Base-by-base conservation (phyloP, 53 echinoderm and acorn worm genomes). In the Henricia sp. region DNA sequence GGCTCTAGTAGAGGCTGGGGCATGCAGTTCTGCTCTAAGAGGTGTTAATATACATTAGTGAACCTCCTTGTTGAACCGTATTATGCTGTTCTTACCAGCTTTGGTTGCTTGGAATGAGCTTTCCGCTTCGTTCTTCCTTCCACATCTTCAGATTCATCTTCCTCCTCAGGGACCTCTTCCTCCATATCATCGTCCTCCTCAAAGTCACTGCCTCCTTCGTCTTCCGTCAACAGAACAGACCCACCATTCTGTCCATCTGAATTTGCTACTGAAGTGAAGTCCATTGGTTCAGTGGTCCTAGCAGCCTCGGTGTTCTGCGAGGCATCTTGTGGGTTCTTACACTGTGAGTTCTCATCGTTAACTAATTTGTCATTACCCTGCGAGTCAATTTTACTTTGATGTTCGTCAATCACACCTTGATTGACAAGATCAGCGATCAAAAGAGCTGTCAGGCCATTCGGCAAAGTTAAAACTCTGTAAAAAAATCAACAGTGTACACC, bases 381-480 rank as follows among this genome's bases (percentile, higher is more conserved):
- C 11, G 26, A 25, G 10, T 70, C 46, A 1, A 59, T 51, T 10
- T 64, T 62, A 25, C 35, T 71, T 19, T 72, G 58, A 6, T 37
- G 37, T 35, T 84, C 85, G 32, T 72, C 69, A 16, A 33, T 48
- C 58, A 57, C 41, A 16, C 70, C 56, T 2, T 19, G 64, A 20
- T 73, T 88, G 17, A 84, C 72, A 24, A 91, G 53, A 52, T 93
- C 96, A 4, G 92, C 85, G 16, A 95, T 90, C 34, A 95, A 68
- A 26, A 95, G 76, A 3, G 90, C 95, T 29, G 88, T 95, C 37
- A 95, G 46, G 52, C 95, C 95, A 86, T 92, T 95, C 6, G 70
- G 43, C 28, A 95, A 82, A 19, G 74, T 85, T 0, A 95, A 65
- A 20, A 90, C 90, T 59, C 95, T 95, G 56, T 6, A 37, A 33